Evolutionary conservation across 37 sponge, comb jelly and placozoan genomes (phyloP).

Genomic region (Aphrocallistes beatrix): DNA sequence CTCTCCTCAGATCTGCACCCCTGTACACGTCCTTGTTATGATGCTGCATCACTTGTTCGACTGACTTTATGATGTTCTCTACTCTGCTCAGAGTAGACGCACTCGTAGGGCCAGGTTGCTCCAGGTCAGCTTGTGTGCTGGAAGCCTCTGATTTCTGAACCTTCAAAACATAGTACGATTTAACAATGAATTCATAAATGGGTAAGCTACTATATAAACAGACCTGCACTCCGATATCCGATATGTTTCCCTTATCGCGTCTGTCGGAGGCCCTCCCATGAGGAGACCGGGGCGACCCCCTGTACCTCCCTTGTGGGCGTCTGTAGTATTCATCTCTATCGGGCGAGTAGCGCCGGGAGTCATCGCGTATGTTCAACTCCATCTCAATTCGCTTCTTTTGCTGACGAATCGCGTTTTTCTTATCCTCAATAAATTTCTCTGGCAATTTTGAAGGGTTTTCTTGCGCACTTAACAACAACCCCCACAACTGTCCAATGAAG

Average conservation of each 20-base stretch:
- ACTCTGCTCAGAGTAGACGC: not conserved
- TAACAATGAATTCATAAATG: not conserved
- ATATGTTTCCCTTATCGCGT: not conserved
- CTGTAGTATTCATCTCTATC: not conserved
- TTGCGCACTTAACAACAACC: constrained; percentile 72
- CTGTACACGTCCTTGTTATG: not conserved
- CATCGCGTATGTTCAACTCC: not conserved
- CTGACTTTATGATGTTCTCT: not conserved
- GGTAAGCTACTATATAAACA: not conserved
- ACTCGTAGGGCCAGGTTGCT: not conserved
- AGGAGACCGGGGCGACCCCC: not conserved
- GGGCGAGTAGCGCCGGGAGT: not conserved
- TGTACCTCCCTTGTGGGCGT: not conserved
- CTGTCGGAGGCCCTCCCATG: not conserved
- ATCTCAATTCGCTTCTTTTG: constrained; percentile 45
- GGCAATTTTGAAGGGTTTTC: constrained; percentile 54
- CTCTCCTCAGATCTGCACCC: no score
- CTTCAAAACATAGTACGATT: not conserved
- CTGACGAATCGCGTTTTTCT: constrained; percentile 79
- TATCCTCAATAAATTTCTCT: constrained; percentile 64
- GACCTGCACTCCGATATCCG: not conserved
- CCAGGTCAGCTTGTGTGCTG: not conserved
- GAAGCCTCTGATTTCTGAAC: constrained; percentile 9
- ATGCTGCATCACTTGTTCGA: not conserved
- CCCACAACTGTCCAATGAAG: constrained; percentile 92